Percentiles rank a stretch among this genome's conserved stretches.
These are phyloP conservation scores for Callinectes sapidus DNA, from an alignment of 2,888 invertebrate species.

Conservation along the genomic window DNA sequence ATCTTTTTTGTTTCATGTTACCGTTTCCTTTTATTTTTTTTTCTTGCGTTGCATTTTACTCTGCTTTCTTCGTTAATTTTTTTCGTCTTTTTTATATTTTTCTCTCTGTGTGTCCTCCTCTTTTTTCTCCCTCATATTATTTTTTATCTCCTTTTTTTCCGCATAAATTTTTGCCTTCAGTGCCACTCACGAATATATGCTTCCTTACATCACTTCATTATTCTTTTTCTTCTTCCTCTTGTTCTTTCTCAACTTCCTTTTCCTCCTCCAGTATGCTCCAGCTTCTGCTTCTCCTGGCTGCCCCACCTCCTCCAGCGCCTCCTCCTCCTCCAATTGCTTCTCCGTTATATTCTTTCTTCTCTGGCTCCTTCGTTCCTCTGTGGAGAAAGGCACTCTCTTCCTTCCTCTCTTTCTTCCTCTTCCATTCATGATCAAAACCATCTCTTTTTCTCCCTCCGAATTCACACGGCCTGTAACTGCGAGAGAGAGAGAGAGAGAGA, in stretches of 20 bases:
- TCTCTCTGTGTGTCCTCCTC: background rate
- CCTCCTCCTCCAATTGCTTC: background rate
- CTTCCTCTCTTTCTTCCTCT: constrained; percentile 12
- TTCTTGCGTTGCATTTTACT: background rate
- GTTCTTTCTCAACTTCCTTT: background rate
- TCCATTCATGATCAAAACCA: constrained; percentile 17
- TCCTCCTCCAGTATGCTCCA: background rate
- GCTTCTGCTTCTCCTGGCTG: background rate
- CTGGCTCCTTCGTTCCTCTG: background rate
- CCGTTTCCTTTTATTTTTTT: background rate
- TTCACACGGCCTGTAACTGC: background rate
- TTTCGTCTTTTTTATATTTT: background rate
- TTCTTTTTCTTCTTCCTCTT: background rate
- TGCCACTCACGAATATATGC: background rate
- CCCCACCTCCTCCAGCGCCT: background rate
- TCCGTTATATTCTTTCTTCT: background rate
- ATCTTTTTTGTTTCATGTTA: background rate
- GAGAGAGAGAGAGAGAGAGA: constrained; percentile 27
- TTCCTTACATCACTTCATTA: background rate
- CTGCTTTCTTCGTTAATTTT: background rate
- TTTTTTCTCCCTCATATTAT: background rate
- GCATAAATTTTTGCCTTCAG: background rate
- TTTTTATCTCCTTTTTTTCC: background rate
- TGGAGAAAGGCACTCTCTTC: background rate
- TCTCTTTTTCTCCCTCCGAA: background rate